Conservation (phyloP, 2,113 vertebrate species). For the Brachionichthys hirsutus region DNA sequence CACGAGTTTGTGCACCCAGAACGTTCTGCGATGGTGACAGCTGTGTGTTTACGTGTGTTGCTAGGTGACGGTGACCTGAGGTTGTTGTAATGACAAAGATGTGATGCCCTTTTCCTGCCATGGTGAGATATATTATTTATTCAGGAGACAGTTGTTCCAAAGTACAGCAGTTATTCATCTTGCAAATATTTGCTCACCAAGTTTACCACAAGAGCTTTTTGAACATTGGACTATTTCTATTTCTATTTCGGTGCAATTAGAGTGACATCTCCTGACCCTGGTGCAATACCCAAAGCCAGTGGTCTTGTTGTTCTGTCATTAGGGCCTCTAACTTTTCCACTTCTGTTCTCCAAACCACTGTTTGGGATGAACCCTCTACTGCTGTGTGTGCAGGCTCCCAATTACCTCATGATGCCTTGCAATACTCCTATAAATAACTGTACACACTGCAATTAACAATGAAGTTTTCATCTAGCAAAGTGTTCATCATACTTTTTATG, state of each 20-base stretch:
- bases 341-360: slow-evolving; percentile 52
- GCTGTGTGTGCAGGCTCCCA: slow-evolving; percentile 19
- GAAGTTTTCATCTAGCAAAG: slow-evolving; percentile 11
- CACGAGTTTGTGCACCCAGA: too few relatives aligned
- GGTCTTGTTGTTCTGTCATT: slow-evolving; percentile 42
- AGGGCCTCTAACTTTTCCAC: slow-evolving; percentile 45
- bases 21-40: too few relatives aligned
- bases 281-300: slow-evolving; percentile 32
- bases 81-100: too few relatives aligned
- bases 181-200: slow-evolving; percentile 30
- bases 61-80: too few relatives aligned
- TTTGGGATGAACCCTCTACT: slow-evolving; percentile 40
- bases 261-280: slow-evolving; percentile 52
- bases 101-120: too few relatives aligned
- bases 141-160: not conserved
- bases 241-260: slow-evolving; percentile 27
- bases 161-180: slow-evolving; percentile 17
- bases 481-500: slow-evolving; percentile 34
- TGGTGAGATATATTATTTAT: too few relatives aligned
- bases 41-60: too few relatives aligned
- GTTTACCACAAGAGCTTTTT: slow-evolving; percentile 15
- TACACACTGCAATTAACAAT: slow-evolving; percentile 24
- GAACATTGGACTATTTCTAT: slow-evolving; percentile 30
- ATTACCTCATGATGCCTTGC: slow-evolving; percentile 27
- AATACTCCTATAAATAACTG: slow-evolving; percentile 40